Evolutionary conservation across 2,888 invertebrate genomes (phyloP), one percentile per base, ranked within the genome.

Genomic region (Augiades crinisus): DNA sequence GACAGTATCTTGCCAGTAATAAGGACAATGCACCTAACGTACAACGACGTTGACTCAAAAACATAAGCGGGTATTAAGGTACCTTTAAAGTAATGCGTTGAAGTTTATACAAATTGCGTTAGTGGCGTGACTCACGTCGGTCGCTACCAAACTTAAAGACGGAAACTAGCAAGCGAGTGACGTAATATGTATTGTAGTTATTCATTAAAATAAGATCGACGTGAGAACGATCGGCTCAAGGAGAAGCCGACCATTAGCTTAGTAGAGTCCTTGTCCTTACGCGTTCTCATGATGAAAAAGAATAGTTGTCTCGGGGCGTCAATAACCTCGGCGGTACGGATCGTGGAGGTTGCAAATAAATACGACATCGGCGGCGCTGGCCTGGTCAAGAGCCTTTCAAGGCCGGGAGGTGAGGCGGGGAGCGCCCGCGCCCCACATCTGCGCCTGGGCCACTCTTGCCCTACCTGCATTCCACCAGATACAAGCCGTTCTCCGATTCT

Each of bases 381-480:
- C 75, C 85, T 89, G 88, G 89, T 89, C 89, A 88, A 88, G 88
- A 87, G 87, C 88, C 88, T 89, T 88, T 89, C 89, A 88, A 89
- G 88, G 89, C 81, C 84, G 79, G 81, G 86, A 81, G 80, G 83
- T 78, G 84, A 83, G 80, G 85, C 79, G 86, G 86, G 86, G 87
- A 76, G 80, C 72, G 73, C 64, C 72, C 67, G 67, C 69, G 76
- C 81, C 80, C 77, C 79, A 84, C 79, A 85, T 86, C 80, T 85
- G 80, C 76, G 78, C 70, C 72, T 70, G 74, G 63, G 58, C 72
- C 71, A 75, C 75, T 84, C 70, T 78, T 76, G 73, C 67, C 69
- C 71, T 79, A 74, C 74, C 72, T 78, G 77, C 81, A 82, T 82
- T 80, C 80, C 75, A 70, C 64, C 70, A 74, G 67, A 72, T 67